These are phyloP conservation scores for Ispidina picta DNA, from an alignment of 2,797 vertebrate genomes.

Conservation along the genomic window DNA sequence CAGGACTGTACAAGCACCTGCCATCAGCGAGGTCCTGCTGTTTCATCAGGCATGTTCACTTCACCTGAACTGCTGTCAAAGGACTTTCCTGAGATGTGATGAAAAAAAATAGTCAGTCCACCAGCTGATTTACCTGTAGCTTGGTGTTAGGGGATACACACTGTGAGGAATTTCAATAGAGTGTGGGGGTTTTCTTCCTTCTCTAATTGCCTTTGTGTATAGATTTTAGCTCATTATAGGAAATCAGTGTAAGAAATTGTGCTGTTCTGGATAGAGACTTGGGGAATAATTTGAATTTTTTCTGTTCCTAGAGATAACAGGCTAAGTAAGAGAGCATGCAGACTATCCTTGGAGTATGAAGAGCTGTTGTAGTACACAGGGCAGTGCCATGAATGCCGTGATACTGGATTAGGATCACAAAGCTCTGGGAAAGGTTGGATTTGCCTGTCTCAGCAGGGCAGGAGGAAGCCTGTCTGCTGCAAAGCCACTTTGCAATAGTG, in stretches of 20 bases:
- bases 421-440: background rate
- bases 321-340: background rate
- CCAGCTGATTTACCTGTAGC: background rate
- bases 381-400: rapidly evolving
- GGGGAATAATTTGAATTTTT: background rate
- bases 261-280: background rate
- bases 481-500: background rate
- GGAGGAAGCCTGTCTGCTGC: background rate
- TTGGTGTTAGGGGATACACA: background rate
- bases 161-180: background rate
- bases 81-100: background rate
- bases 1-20: background rate
- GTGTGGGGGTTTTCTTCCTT: background rate
- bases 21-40: background rate
- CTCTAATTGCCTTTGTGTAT: background rate
- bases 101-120: background rate
- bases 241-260: background rate
- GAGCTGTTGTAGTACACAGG: background rate
- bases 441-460: background rate
- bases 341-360: background rate
- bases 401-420: rapidly evolving
- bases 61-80: background rate
- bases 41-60: background rate
- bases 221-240: background rate
- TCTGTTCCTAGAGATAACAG: background rate